These are phyloP conservation scores for Lipotes vexillifer DNA, from an alignment of 2,113 vertebrate species.

Conservation along the genomic window DNA sequence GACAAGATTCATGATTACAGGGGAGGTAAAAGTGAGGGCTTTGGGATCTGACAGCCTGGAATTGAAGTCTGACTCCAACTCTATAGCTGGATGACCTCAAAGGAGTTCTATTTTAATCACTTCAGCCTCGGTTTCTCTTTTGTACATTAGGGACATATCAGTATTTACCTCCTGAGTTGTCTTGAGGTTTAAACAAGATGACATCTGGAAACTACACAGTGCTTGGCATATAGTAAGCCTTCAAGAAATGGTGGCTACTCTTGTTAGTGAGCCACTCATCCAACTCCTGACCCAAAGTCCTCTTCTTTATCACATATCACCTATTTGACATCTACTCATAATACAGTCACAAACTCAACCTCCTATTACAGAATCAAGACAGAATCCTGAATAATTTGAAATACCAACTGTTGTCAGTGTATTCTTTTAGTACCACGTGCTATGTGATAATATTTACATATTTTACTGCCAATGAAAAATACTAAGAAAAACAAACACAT, in stretches of 20 bases:
- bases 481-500: slow-evolving; percentile 27
- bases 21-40: neutral
- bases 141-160: neutral
- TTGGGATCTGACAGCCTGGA: neutral
- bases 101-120: neutral
- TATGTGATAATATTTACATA: slow-evolving; percentile 15
- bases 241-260: neutral
- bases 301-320: neutral
- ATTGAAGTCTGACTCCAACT: neutral
- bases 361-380: neutral
- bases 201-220: neutral
- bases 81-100: neutral
- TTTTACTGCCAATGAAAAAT: slow-evolving; percentile 5
- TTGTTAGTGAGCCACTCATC: neutral
- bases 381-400: slow-evolving; percentile 7
- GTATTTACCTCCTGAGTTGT: neutral
- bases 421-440: neutral
- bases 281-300: neutral
- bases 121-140: neutral
- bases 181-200: neutral
- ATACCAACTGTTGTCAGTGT: neutral
- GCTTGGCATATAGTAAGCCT: neutral
- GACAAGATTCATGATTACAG: neutral
- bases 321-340: neutral
- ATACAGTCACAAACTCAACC: neutral